Percentiles rank a stretch among this genome's conserved stretches.
Evolutionary conservation across 2,113 vertebrate species (phyloP).

Genomic region (Cheilinus undulatus): DNA sequence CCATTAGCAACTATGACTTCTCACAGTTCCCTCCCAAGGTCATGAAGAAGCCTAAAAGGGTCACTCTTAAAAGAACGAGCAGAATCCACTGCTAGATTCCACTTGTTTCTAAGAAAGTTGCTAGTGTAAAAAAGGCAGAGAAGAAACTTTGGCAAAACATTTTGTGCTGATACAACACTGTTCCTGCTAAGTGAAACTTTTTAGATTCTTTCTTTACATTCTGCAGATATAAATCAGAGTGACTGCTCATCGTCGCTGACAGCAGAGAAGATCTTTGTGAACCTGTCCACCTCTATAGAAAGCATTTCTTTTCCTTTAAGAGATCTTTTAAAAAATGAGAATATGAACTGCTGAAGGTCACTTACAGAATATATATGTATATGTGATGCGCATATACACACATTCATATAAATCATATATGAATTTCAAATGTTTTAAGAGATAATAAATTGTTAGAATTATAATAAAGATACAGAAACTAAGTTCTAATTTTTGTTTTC

Average conservation of each 20-base stretch:
- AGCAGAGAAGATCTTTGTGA: slow-evolving; percentile 29
- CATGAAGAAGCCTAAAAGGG: slow-evolving; percentile 1
- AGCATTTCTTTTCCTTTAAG: slow-evolving; percentile 79
- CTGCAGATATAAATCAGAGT: background rate
- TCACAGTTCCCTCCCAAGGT: slow-evolving; percentile 29
- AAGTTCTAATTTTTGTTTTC: slow-evolving; percentile 55
- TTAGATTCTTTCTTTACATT: slow-evolving; percentile 32
- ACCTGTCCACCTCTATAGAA: slow-evolving; percentile 78
- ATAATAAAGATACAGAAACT: slow-evolving; percentile 86
- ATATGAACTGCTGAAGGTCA: slow-evolving; percentile 80
- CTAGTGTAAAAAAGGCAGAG: slow-evolving; percentile 31
- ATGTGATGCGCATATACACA: slow-evolving; percentile 82
- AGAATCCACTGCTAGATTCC: background rate
- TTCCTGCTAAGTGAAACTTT: slow-evolving; percentile 9
- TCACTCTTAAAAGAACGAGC: background rate
- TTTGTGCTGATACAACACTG: slow-evolving; percentile 14
- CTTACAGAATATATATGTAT: slow-evolving; percentile 85
- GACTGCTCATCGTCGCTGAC: background rate
- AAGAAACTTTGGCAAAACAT: slow-evolving; percentile 2
- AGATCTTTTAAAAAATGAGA: slow-evolving; percentile 76
- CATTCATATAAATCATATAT: slow-evolving; percentile 80
- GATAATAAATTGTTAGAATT: slow-evolving; percentile 86
- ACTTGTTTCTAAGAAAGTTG: slow-evolving; percentile 2
- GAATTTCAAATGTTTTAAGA: slow-evolving; percentile 88
- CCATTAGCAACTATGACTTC: slow-evolving; percentile 41